Conservation (phyloP, 2,797 vertebrate species). For the Halcyon leucocephala region DNA sequence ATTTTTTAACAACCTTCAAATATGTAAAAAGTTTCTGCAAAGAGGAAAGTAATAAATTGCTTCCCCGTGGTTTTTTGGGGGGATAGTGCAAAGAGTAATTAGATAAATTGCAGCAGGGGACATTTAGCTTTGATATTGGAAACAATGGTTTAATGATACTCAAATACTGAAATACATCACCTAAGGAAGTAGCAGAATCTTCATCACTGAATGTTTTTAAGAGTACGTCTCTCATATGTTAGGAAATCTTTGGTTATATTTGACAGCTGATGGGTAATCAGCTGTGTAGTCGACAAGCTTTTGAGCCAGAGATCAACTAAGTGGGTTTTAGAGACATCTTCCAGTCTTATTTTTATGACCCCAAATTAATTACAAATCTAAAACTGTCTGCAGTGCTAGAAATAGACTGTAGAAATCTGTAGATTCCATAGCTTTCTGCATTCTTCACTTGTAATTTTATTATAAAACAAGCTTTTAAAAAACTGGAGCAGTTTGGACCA, state of each 20-base stretch:
- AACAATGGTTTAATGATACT: background rate
- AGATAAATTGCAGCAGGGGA: background rate
- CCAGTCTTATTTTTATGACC: background rate
- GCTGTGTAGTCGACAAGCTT: background rate
- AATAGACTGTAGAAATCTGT: background rate
- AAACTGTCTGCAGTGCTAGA: background rate
- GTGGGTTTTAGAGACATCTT: background rate
- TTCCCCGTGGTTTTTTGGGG: background rate
- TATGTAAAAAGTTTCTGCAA: background rate
- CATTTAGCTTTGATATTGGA: background rate
- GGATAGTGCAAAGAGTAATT: background rate
- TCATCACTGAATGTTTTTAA: background rate
- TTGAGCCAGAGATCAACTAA: background rate
- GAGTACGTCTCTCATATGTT: background rate
- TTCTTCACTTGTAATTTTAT: background rate
- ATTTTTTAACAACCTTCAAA: conserved; percentile 31
- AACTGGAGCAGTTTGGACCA: background rate
- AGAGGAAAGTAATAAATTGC: background rate
- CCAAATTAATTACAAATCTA: background rate
- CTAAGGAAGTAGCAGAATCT: background rate
- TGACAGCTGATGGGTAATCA: background rate
- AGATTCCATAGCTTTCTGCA: background rate
- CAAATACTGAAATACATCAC: background rate
- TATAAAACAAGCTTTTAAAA: background rate
- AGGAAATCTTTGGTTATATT: background rate